A percentile compares a stretch with the other conserved stretches of the same genome.
Evolutionary conservation across 1,140 invertebrate species (phyloP).

Genomic region (Aphelenchoides avenae): DNA sequence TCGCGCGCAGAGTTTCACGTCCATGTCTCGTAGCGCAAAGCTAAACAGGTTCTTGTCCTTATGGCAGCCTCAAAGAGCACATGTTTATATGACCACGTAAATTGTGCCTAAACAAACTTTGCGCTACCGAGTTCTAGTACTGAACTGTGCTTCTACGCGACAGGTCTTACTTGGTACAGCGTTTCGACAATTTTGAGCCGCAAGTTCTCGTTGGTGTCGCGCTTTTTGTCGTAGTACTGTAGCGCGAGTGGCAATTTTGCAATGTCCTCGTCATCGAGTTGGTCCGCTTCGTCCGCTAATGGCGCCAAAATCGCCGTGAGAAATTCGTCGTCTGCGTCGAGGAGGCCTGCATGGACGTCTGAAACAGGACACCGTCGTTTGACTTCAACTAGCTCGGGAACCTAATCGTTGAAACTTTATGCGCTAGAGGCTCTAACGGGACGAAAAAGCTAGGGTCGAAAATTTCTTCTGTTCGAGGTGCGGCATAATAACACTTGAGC

Average conservation of each 20-base stretch:
- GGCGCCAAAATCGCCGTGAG: conserved; percentile 22
- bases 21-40: conserved; percentile 31
- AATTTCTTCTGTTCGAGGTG: neutral
- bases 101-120: conserved; percentile 3
- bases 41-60: conserved; percentile 11
- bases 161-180: conserved; percentile 24
- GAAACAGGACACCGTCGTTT: too few species aligned
- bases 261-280: conserved; percentile 26
- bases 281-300: conserved; percentile 11
- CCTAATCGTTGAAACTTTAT: conserved; percentile 3
- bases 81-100: too few species aligned
- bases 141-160: conserved; percentile 1
- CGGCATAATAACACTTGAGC: neutral
- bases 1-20: conserved; percentile 15
- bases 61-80: neutral
- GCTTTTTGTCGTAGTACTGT: conserved; percentile 25
- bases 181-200: conserved; percentile 18
- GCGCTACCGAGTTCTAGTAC: neutral
- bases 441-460: conserved; percentile 8
- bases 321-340: conserved; percentile 17
- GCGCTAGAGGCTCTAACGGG: too few species aligned
- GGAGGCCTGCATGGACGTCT: conserved; percentile 12
- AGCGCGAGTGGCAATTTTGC: conserved; percentile 9
- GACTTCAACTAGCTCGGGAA: neutral
- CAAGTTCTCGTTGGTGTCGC: conserved; percentile 7